Conservation (phyloP, 2,113 vertebrate genomes). For the Martes martes region DNA sequence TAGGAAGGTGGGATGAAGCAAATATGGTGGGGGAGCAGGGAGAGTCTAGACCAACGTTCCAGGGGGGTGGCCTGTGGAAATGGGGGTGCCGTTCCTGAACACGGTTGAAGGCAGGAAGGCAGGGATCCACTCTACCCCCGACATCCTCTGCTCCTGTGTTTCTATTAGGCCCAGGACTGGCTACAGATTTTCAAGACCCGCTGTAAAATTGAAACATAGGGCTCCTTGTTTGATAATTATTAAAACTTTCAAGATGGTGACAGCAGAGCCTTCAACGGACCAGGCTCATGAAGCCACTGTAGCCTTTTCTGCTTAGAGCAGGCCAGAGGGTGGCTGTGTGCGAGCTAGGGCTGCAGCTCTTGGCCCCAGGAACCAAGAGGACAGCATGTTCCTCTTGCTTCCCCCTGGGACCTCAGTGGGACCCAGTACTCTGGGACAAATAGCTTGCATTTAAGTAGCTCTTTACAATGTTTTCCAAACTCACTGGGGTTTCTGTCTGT, state of each 20-base stretch:
- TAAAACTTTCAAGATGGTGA: neutral
- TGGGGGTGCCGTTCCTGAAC: neutral
- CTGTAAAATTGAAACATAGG: neutral
- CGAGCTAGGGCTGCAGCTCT: neutral
- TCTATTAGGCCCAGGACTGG: neutral
- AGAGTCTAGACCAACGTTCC: neutral
- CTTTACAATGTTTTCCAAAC: neutral
- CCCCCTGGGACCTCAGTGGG: neutral
- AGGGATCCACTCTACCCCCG: neutral
- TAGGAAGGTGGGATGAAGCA: neutral
- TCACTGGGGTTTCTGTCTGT: neutral
- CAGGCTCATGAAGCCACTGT: neutral
- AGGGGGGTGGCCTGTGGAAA: fast-evolving
- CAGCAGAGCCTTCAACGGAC: neutral
- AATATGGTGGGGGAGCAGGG: fast-evolving
- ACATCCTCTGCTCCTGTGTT: neutral
- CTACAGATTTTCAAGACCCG: neutral
- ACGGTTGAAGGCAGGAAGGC: neutral
- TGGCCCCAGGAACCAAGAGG: neutral
- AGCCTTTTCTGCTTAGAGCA: neutral
- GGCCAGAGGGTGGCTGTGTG: neutral
- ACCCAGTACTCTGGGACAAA: neutral
- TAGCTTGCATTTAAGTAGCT: neutral
- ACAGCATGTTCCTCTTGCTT: slow-evolving; percentile 29
- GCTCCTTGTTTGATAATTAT: neutral